Conservation (phyloP, 2,888 invertebrate genomes). For the Micoletzkya japonica region DNA sequence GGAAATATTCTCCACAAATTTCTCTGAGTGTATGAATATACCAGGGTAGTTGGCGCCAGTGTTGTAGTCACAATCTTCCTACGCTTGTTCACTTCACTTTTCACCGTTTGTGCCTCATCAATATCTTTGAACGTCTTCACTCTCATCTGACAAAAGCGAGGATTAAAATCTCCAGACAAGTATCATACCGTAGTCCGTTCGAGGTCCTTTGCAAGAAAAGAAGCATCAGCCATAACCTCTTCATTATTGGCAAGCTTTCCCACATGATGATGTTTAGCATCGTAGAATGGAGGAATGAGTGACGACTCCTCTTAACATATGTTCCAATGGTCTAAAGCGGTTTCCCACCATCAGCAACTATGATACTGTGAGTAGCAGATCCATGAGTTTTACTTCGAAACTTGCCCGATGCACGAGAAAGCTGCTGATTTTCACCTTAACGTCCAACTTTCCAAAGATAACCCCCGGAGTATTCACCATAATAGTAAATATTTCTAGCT, state of each 20-base stretch:
- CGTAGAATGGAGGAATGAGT: constrained; percentile 7
- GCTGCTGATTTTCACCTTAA: constrained; percentile 27
- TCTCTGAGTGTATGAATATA: too few relatives aligned
- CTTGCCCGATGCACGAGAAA: constrained; percentile 16
- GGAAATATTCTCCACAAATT: background rate
- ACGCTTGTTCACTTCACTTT: too few relatives aligned
- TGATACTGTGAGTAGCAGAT: constrained; percentile 17
- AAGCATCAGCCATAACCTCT: constrained; percentile 7
- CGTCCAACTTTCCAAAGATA: too few relatives aligned
- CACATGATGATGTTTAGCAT: constrained; percentile 24
- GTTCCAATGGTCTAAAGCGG: too few relatives aligned
- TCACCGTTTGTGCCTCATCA: constrained; percentile 9
- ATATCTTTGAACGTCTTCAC: constrained; percentile 14
- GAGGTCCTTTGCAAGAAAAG: background rate
- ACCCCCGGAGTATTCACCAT: too few relatives aligned
- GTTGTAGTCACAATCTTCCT: background rate
- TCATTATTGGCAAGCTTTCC: background rate
- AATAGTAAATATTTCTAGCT: background rate
- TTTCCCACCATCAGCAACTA: too few relatives aligned
- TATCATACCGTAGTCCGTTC: constrained; percentile 18
- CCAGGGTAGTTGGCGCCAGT: too few relatives aligned
- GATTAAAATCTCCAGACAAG: background rate
- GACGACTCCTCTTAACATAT: background rate
- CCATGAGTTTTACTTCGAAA: constrained; percentile 15
- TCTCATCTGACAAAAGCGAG: constrained; percentile 11